Percentiles rank a stretch among this genome's conserved stretches.
These are phyloP conservation scores for Hippocampus kuda DNA, from an alignment of 2,797 vertebrate genomes.

Conservation along the genomic window DNA sequence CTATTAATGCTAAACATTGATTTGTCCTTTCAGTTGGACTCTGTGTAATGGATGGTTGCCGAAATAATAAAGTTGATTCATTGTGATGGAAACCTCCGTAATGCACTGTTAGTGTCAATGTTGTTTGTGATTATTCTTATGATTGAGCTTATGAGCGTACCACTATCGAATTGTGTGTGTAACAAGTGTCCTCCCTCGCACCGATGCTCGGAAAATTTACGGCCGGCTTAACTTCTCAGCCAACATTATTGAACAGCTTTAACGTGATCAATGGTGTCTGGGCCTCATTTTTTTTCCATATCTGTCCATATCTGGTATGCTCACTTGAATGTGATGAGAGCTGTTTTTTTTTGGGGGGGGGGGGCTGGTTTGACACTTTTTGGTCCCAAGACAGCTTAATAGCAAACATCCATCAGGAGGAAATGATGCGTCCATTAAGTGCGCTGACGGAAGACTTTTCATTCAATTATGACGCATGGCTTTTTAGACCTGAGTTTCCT, in stretches of 20 bases:
- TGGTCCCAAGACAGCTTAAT: not conserved
- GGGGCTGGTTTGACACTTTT: not conserved
- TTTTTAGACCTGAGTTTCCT: not conserved
- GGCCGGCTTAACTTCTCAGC: not conserved
- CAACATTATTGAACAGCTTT: slow-evolving; percentile 3
- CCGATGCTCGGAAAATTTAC: not conserved
- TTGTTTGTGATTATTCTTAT: not conserved
- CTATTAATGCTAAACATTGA: not conserved
- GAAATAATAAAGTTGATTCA: not conserved
- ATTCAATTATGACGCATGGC: not conserved
- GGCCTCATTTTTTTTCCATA: not conserved
- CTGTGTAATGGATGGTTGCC: not conserved
- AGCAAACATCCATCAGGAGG: not conserved
- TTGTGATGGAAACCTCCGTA: not conserved
- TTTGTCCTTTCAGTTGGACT: not conserved
- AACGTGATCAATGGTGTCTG: not conserved
- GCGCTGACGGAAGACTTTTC: not conserved
- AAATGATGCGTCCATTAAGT: not conserved
- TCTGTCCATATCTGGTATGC: not conserved
- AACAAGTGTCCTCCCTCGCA: not conserved
- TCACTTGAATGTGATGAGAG: not conserved
- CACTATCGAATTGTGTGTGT: not conserved
- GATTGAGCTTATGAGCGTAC: not conserved
- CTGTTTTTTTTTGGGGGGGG: not conserved
- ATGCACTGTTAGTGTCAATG: not conserved